phyloP scores from a whole-genome alignment of 2,888 invertebrate genomes.

The Saturnia pavonia region DNA sequence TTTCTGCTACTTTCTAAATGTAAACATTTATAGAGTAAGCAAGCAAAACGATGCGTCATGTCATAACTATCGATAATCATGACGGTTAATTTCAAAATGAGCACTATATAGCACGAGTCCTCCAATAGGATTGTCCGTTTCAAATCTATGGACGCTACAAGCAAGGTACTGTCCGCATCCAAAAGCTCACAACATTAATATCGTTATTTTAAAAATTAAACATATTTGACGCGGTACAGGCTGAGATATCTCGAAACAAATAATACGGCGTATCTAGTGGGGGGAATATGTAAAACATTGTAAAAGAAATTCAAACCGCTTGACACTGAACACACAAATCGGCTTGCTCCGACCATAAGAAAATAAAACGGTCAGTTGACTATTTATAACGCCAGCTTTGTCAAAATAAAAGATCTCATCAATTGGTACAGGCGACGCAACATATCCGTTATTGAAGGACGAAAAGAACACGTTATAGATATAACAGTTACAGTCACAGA shows the following conservation, averaged over 20 bases:
- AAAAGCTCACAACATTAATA: not conserved
- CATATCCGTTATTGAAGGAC: not conserved
- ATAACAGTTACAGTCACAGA: not conserved
- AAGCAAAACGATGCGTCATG: not conserved
- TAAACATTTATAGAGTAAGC: not conserved
- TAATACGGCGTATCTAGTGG: not conserved
- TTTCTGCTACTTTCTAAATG: conserved; percentile 4
- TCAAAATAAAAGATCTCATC: conserved; percentile 37
- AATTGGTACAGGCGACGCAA: not conserved
- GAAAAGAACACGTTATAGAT: not conserved
- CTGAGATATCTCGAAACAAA: not conserved
- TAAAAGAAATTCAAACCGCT: not conserved
- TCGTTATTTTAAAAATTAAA: not conserved
- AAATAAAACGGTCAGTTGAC: conserved; percentile 45
- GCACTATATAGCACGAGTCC: conserved; percentile 17
- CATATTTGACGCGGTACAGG: not conserved
- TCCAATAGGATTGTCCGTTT: conserved; percentile 21
- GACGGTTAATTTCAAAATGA: conserved; percentile 25
- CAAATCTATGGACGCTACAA: conserved; percentile 16
- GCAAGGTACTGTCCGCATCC: not conserved
- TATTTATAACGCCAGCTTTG: conserved; percentile 53
- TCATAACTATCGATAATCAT: not conserved
- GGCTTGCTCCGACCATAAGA: conserved; percentile 40
- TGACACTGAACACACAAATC: conserved; percentile 34
- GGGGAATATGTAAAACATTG: not conserved